Base-by-base conservation (phyloP, 2,888 invertebrate genomes). In the Marronus borbonicus region DNA sequence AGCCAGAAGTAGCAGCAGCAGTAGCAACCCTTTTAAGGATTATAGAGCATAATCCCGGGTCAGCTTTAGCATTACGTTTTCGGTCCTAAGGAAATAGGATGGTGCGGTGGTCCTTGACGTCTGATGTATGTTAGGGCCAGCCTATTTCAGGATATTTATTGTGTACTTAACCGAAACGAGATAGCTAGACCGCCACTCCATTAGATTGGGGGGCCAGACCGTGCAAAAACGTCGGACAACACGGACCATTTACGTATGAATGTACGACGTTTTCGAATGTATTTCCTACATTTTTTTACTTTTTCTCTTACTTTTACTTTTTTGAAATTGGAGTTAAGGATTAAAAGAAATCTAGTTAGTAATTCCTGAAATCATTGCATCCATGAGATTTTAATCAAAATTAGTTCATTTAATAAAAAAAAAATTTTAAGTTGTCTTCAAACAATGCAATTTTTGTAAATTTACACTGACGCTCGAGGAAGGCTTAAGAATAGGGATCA, bases 141-240 rank as follows among this genome's bases (percentile, higher is more conserved):
- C 85, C 86, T 86, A 87, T 87, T 87, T 85, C 86, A 85, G 84
- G 87, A 88, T 88, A 88, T 88, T 88, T 88, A 88, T 88, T 87
- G 86, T 87, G 87, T 88, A 87, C 88, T 88, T 88, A 88, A 86
- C 86, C 85, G 87, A 86, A 87, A 87, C 87, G 86, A 86, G 85
- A 86, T 86, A 84, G 78, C 78, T 77, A 79, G 79, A 79, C 79
- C 79, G 70, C 79, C 58, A 79, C 79, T 79, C 76, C 79, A 79
- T 79, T 79, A 79, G 70, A 70, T 17, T 17, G 70, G 58, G 70
- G 70, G 70, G 70, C 55, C 70, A 58, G 58, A 62, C 62, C 49
- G 36, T 49, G 77, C 68, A 77, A 77, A 77, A 77, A 77, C 77
- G 70, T 69, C 62, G 58, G 70, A 66, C 77, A 77, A 52, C 66